These are phyloP conservation scores for Musca domestica DNA, from an alignment of 1,140 invertebrate species.

Conservation along the genomic window DNA sequence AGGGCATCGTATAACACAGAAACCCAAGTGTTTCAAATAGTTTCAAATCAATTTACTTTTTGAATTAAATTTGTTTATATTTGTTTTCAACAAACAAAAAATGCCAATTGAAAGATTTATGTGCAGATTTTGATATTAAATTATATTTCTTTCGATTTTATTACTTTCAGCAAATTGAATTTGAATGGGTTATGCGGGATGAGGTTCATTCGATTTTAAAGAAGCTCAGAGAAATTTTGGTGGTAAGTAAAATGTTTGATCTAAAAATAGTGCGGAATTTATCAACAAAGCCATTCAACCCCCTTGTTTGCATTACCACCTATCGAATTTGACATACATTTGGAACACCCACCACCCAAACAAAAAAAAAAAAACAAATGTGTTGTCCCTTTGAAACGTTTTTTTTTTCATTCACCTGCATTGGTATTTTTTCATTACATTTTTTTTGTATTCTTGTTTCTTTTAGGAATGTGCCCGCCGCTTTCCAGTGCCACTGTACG, in stretches of 20 bases:
- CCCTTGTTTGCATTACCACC: too few relatives aligned
- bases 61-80: background rate
- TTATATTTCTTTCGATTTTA: constrained; percentile 4
- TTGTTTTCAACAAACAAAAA: background rate
- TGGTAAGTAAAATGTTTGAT: constrained; percentile 59
- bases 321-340: too few relatives aligned
- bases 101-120: constrained; percentile 2
- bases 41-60: background rate
- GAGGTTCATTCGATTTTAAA: constrained; percentile 80
- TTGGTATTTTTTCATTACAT: background rate
- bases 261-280: too few relatives aligned
- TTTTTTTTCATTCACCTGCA: background rate
- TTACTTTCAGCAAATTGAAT: constrained; percentile 77
- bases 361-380: too few relatives aligned
- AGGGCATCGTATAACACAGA: too few relatives aligned
- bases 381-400: too few relatives aligned
- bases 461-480: constrained; percentile 75
- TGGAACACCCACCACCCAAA: too few relatives aligned
- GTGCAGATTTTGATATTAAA: too few relatives aligned
- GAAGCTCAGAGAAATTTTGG: constrained; percentile 75
- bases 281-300: too few relatives aligned
- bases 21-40: too few relatives aligned
- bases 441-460: constrained; percentile 24
- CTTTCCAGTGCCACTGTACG: constrained; percentile 77
- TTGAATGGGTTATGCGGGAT: constrained; percentile 84